Evolutionary conservation across 2,888 invertebrate species (phyloP).

Genomic region (Drosophila siamana): DNA sequence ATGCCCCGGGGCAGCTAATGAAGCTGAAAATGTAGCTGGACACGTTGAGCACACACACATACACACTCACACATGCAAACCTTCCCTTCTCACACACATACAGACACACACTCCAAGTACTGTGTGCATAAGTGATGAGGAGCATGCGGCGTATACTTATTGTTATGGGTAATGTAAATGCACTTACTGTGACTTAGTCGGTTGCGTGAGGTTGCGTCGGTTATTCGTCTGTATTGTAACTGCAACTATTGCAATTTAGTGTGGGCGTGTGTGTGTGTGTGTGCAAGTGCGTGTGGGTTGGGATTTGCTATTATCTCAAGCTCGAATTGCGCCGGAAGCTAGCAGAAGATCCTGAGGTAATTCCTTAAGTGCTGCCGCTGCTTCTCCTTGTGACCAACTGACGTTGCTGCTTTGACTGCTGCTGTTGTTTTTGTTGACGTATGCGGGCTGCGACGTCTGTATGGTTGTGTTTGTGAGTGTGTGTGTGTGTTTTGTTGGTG

Average conservation of each 20-base stretch:
- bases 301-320: conserved; percentile 10
- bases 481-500: conserved; percentile 18
- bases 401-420: conserved; percentile 17
- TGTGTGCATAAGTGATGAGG: conserved; percentile 35
- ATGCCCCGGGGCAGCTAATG: conserved; percentile 38
- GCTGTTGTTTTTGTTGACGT: conserved; percentile 57
- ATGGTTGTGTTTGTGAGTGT: conserved; percentile 8
- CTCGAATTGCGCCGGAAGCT: conserved; percentile 36
- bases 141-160: conserved; percentile 60
- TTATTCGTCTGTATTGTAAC: conserved; percentile 28
- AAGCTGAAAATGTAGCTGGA: conserved; percentile 39
- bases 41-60: conserved; percentile 11
- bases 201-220: conserved; percentile 46
- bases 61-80: conserved; percentile 4
- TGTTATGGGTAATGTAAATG: conserved; percentile 58
- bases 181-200: conserved; percentile 63
- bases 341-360: conserved; percentile 52
- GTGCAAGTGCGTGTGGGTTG: background rate
- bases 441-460: conserved; percentile 30
- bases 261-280: conserved; percentile 11
- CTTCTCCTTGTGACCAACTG: conserved; percentile 45
- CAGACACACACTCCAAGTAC: background rate
- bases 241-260: conserved; percentile 18
- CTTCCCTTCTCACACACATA: background rate
- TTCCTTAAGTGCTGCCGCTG: conserved; percentile 49